These are phyloP conservation scores for Axea sp. DNA, from an alignment of 2,888 invertebrate species.

Conservation along the genomic window DNA sequence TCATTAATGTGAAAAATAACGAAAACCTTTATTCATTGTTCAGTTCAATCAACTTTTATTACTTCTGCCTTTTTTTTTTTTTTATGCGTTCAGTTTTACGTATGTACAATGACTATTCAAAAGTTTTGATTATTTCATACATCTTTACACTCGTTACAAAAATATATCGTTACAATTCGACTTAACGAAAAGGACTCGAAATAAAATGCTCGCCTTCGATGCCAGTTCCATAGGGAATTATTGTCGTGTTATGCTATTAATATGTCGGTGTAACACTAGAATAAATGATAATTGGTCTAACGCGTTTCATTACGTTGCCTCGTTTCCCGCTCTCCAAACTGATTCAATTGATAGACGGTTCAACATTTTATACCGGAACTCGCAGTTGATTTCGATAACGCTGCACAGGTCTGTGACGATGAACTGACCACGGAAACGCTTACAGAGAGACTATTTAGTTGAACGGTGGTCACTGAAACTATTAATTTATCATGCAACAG, in stretches of 20 bases:
- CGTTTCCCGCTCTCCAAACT: too few species aligned
- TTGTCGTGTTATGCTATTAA: too few species aligned
- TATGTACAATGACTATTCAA: slow-evolving; percentile 45
- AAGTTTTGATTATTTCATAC: slow-evolving; percentile 18
- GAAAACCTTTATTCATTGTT: slow-evolving; percentile 20
- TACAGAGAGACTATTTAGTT: neutral
- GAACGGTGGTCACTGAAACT: slow-evolving; percentile 7
- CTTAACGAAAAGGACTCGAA: slow-evolving; percentile 10
- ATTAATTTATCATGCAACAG: slow-evolving; percentile 8
- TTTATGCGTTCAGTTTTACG: slow-evolving; percentile 26
- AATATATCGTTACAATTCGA: slow-evolving; percentile 43
- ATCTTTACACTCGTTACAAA: slow-evolving; percentile 44
- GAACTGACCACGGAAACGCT: slow-evolving; percentile 27
- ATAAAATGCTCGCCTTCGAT: slow-evolving; percentile 3
- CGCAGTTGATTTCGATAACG: slow-evolving; percentile 9
- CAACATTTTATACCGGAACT: slow-evolving; percentile 13
- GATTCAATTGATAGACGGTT: neutral
- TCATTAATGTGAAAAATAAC: slow-evolving; percentile 33
- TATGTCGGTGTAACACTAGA: too few species aligned
- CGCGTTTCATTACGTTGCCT: too few species aligned
- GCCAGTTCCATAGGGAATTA: slow-evolving; percentile 3
- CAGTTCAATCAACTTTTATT: slow-evolving; percentile 13
- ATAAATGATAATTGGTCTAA: too few species aligned
- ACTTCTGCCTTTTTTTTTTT: too few species aligned
- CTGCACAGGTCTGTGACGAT: slow-evolving; percentile 18